Percentiles rank a stretch among this genome's conserved stretches.
Conservation (phyloP, 2,113 vertebrate genomes). For the Plestiodon gilberti region DNA sequence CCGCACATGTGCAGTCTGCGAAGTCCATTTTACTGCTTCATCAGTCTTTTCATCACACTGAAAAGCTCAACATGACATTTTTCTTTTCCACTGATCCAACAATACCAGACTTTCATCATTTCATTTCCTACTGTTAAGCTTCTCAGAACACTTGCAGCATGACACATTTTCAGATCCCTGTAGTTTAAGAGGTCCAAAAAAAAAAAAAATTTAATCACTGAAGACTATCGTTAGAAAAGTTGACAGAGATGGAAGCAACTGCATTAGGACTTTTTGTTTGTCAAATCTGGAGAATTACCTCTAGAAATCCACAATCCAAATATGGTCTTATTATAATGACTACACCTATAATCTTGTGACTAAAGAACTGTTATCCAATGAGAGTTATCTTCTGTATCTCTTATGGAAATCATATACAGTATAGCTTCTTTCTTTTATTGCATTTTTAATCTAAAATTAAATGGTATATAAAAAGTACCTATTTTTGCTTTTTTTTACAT, state of each 20-base stretch:
- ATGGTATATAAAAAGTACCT: neutral
- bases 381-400: neutral
- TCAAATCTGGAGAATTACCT: neutral
- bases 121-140: neutral
- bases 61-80: neutral
- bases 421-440: neutral
- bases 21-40: neutral
- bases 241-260: fast-evolving
- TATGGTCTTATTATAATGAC: no score
- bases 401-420: neutral
- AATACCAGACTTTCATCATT: conserved; percentile 11
- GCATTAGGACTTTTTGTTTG: neutral
- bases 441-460: conserved; percentile 33
- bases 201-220: neutral
- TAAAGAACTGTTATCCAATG: neutral
- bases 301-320: neutral
- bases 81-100: conserved; percentile 5
- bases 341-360: no score
- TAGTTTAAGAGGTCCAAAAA: neutral
- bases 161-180: conserved; percentile 13
- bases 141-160: neutral
- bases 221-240: neutral
- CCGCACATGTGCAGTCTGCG: neutral
- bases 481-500: neutral
- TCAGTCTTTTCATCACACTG: neutral